phyloP scores from a whole-genome alignment of 2,888 invertebrate genomes.

The Dryobotodes eremita region DNA sequence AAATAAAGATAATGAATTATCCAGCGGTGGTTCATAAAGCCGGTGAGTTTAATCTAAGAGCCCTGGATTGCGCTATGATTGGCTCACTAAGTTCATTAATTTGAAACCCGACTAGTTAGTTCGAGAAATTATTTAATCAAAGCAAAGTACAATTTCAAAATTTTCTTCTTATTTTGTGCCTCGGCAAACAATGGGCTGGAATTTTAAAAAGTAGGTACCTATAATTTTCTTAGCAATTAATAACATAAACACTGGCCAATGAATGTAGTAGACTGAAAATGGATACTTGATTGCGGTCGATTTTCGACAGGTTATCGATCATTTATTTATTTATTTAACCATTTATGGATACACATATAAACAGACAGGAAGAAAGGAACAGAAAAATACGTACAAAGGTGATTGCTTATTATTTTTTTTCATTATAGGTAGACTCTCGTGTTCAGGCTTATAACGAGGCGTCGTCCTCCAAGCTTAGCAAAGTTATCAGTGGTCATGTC shows the following conservation, averaged over 20 bases:
- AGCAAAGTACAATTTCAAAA: neutral
- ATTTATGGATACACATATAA: too few relatives aligned
- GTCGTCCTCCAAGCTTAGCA: neutral
- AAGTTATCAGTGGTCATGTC: neutral
- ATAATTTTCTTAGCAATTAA: neutral
- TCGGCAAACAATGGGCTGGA: neutral
- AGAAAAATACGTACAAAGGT: too few relatives aligned
- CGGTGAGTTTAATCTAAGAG: slow-evolving; percentile 40
- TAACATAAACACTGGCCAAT: neutral
- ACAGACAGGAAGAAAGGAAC: too few relatives aligned
- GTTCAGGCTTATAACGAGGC: neutral
- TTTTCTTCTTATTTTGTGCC: slow-evolving; percentile 1
- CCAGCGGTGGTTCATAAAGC: slow-evolving; percentile 16
- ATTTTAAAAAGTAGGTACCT: neutral
- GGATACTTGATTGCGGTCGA: neutral
- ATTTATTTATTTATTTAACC: too few relatives aligned
- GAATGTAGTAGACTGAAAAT: slow-evolving; percentile 1
- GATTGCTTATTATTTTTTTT: too few relatives aligned
- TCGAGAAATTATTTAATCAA: neutral
- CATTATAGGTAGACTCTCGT: neutral
- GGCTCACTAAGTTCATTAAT: slow-evolving; percentile 36
- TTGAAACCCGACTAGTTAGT: slow-evolving; percentile 23
- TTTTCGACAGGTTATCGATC: neutral
- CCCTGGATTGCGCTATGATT: slow-evolving; percentile 35
- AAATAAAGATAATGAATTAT: slow-evolving; percentile 42